These are phyloP conservation scores for Saguinus oedipus DNA, from an alignment of 2,797 vertebrate genomes.

Conservation along the genomic window DNA sequence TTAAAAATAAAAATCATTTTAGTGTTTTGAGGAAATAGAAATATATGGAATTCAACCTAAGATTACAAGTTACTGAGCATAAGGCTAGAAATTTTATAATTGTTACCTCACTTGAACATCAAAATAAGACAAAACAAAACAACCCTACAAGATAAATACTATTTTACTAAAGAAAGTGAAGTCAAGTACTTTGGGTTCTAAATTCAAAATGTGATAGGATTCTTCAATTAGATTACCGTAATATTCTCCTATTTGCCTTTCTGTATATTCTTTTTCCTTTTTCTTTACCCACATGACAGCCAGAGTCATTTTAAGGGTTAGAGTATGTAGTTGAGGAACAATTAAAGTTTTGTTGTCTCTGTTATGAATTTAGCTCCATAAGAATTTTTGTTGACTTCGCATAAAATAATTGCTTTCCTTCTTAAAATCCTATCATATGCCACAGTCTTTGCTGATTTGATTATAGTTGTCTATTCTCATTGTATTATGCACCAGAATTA, in stretches of 20 bases:
- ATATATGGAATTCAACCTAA: neutral
- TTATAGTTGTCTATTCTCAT: constrained; percentile 14
- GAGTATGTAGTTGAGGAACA: neutral
- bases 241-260: neutral
- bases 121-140: neutral
- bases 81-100: neutral
- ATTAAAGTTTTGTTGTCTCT: neutral
- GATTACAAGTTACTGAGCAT: neutral
- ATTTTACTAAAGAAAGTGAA: neutral
- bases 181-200: neutral
- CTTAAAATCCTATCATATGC: neutral
- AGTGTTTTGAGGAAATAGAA: neutral
- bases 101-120: neutral
- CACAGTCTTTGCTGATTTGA: neutral
- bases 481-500: neutral
- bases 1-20: neutral
- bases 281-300: no score
- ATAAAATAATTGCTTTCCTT: neutral
- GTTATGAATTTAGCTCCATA: neutral
- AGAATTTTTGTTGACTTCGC: neutral
- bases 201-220: neutral
- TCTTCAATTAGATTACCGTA: neutral
- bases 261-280: neutral
- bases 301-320: neutral
- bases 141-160: neutral